Conservation (phyloP, 2,797 vertebrate species). For the Echeneis naucrates region DNA sequence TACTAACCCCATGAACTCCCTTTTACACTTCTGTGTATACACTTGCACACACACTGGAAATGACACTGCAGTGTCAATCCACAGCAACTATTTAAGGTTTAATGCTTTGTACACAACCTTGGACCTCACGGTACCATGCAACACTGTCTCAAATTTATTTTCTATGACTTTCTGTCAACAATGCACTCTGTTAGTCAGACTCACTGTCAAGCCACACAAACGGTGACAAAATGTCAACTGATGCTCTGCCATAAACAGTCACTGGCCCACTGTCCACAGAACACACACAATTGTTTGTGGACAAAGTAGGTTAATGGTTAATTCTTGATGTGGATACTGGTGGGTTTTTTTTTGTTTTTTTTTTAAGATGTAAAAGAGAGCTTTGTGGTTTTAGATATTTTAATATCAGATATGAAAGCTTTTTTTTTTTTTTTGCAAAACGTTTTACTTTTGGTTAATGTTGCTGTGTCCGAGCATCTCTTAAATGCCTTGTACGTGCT, state of each 20-base stretch:
- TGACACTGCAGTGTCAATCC: background rate
- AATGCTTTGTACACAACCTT: background rate
- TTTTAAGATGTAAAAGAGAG: no score
- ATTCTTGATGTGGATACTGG: background rate
- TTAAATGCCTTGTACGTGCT: slow-evolving; percentile 15
- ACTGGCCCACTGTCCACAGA: background rate
- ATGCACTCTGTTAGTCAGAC: background rate
- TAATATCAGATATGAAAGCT: background rate
- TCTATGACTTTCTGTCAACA: slow-evolving; percentile 1
- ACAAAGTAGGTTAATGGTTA: no score
- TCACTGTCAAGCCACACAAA: slow-evolving; percentile 26
- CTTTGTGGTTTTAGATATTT: slow-evolving; percentile 10
- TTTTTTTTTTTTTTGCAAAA: slow-evolving; percentile 1
- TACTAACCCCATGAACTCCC: background rate
- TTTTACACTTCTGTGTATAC: background rate
- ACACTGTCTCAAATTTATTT: slow-evolving; percentile 1
- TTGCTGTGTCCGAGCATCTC: background rate
- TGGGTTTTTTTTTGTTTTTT: no score
- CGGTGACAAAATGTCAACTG: slow-evolving; percentile 23
- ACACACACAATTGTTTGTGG: no score
- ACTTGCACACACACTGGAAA: slow-evolving; percentile 27
- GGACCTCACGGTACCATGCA: background rate
- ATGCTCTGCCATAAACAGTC: slow-evolving; percentile 25
- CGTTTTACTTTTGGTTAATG: slow-evolving; percentile 5
- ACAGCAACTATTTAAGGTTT: background rate